Evolutionary conservation across 2,113 vertebrate genomes (phyloP).

Genomic region (Octodon degus): DNA sequence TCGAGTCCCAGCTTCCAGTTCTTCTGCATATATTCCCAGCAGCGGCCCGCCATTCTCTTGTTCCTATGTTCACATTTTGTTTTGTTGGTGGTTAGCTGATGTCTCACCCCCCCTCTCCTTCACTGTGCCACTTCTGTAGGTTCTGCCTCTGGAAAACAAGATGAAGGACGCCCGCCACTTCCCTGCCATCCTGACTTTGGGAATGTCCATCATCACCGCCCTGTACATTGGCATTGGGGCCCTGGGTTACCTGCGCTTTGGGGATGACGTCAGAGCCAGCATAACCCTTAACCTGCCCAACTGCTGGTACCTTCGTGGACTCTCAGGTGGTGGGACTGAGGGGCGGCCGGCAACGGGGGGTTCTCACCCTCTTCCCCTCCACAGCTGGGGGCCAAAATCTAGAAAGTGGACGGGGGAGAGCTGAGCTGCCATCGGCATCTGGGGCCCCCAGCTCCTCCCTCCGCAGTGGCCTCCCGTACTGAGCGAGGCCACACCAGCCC

Average conservation of each 20-base stretch:
- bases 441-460: neutral
- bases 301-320: conserved; percentile 92
- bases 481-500: neutral
- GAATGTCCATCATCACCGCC: conserved; percentile 92
- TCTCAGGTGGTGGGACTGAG: neutral
- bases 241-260: conserved; percentile 95
- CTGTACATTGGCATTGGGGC: conserved; percentile 92
- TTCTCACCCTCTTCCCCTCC: neutral
- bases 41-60: neutral
- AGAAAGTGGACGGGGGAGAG: neutral
- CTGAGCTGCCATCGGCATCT: neutral
- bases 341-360: neutral
- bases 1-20: neutral
- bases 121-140: conserved; percentile 81
- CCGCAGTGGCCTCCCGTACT: neutral
- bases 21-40: neutral
- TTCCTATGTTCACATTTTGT: too few relatives aligned
- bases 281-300: conserved; percentile 97
- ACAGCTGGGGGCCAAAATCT: neutral
- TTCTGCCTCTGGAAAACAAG: conserved; percentile 97
- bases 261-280: conserved; percentile 90
- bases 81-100: too few relatives aligned
- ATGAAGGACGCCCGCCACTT: conserved; percentile 94
- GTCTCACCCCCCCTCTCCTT: neutral
- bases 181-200: conserved; percentile 90